Percentiles rank a stretch among this genome's conserved stretches.
These are phyloP conservation scores for Ylistrum balloti DNA, from an alignment of 1,140 invertebrate species.

Conservation along the genomic window DNA sequence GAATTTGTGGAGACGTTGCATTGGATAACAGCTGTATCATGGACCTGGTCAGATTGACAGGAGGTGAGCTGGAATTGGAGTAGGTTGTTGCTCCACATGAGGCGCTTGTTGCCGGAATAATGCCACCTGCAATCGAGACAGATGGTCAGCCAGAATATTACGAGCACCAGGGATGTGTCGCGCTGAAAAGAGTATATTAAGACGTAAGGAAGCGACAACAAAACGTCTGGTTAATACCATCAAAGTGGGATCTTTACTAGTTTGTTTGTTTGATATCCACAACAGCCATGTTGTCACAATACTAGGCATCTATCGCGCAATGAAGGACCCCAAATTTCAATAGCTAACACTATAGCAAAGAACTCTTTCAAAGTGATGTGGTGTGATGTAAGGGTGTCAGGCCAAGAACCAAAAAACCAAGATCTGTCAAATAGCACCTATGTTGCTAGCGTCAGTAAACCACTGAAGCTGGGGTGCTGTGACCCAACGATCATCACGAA, in stretches of 20 bases:
- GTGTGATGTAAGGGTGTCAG: too few relatives aligned
- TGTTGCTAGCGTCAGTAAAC: slow-evolving; percentile 44
- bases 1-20: too few relatives aligned
- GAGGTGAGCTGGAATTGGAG: too few relatives aligned
- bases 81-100: not conserved
- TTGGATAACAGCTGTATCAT: too few relatives aligned
- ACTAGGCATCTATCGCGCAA: not conserved
- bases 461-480: not conserved
- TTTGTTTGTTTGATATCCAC: slow-evolving; percentile 41
- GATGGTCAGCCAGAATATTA: not conserved
- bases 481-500: slow-evolving; percentile 45
- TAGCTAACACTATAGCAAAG: slow-evolving; percentile 46
- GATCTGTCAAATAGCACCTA: slow-evolving; percentile 9
- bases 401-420: not conserved
- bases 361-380: slow-evolving; percentile 53
- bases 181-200: slow-evolving; percentile 44
- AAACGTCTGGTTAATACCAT: not conserved
- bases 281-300: slow-evolving; percentile 41
- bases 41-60: too few relatives aligned
- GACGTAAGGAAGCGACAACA: not conserved
- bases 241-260: not conserved
- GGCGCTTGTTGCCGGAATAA: not conserved
- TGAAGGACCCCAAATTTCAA: slow-evolving; percentile 38
- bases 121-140: slow-evolving; percentile 48
- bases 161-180: slow-evolving; percentile 27